A percentile compares a stretch with the other conserved stretches of the same genome.
Evolutionary conservation across 2,888 invertebrate species (phyloP).

Genomic region (Dryococelus australis): DNA sequence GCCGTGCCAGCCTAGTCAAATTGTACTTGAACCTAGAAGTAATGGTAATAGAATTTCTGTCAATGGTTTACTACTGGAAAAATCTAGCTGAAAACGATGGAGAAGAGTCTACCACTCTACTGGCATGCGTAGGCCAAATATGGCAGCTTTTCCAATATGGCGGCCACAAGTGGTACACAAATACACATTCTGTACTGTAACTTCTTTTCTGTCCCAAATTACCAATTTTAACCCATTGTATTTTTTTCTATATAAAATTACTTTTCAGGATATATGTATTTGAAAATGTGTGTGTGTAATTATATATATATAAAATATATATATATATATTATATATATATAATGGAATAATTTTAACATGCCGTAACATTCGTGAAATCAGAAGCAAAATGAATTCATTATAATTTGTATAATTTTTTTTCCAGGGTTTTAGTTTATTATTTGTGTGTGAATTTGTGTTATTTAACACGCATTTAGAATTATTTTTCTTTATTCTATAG

Average conservation of each 20-base stretch:
- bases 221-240: not conserved
- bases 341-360: not conserved
- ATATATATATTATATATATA: too few relatives aligned
- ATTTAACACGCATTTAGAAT: not conserved
- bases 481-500: not conserved
- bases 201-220: too few relatives aligned
- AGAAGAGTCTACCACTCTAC: not conserved
- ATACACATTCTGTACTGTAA: not conserved
- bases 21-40: too few relatives aligned
- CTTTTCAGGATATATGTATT: not conserved
- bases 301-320: too few relatives aligned
- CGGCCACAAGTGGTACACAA: not conserved
- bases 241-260: not conserved
- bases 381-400: not conserved
- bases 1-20: constrained; percentile 27
- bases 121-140: not conserved
- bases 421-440: not conserved
- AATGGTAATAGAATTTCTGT: too few relatives aligned
- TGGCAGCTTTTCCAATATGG: constrained; percentile 20
- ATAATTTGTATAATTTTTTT: not conserved
- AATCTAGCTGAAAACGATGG: not conserved
- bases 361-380: not conserved
- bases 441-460: not conserved
- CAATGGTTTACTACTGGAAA: constrained; percentile 20
- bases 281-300: too few relatives aligned